Evolutionary conservation across 2,888 invertebrate genomes (phyloP), one percentile per base, ranked within the genome.

Genomic region (Silvanus unidentatus): DNA sequence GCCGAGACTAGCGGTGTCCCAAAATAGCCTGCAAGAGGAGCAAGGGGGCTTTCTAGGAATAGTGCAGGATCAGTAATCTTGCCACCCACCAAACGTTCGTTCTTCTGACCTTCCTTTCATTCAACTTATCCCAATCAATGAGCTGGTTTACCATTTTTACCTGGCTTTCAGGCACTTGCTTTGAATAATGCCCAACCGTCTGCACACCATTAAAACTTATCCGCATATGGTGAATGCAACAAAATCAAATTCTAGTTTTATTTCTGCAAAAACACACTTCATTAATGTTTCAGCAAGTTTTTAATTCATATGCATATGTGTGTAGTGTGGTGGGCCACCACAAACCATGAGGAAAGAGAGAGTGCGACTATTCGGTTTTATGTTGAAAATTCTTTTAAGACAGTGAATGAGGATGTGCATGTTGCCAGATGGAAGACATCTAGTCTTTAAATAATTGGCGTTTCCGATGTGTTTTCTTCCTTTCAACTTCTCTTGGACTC

Each of bases 371-470:
- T 22, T 22, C 22, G 32, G 11, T 32, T 32, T 32, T 62, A 61
- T 62, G 63, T 64, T 62, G 57, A 65, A 66, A 65, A 65, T 68
- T 66, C 66, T 62, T 67, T 66, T 57, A 54, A 59, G 60, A 37
- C 45, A 42, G 61, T 60, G 64, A 66, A 67, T 66, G 64, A 66
- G 65, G 65, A 67, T 69, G 66, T 67, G 69, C 67, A 69, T 69
- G 67, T 66, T 62, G 61, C 65, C 68, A 69, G 67, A 69, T 69
- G 69, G 68, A 69, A 69, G 66, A 67, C 69, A 68, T 69, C 69
- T 68, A 66, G 66, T 61, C 63, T 61, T 60, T 63, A 59, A 77
- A 77, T 79, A 78, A 78, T 77, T 75, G 74, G 75, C 76, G 76
- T 75, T 69, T 74, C 74, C 75, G 74, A 37, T 16, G 37, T 37